These are phyloP conservation scores for Halcyon leucocephala DNA, from an alignment of 2,797 vertebrate genomes.

Conservation along the genomic window DNA sequence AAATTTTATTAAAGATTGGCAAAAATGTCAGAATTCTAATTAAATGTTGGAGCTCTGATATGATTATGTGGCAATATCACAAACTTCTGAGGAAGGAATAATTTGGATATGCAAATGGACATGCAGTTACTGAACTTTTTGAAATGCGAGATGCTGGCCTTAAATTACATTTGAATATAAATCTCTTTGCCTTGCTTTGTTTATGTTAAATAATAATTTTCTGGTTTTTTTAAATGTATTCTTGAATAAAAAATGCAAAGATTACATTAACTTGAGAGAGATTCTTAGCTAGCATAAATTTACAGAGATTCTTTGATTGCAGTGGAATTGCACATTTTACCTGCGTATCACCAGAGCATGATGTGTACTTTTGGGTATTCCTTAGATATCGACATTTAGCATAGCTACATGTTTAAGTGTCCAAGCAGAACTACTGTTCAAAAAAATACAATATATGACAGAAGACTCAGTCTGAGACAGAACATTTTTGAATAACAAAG, in stretches of 20 bases:
- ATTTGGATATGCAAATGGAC: not conserved
- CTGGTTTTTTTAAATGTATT: not conserved
- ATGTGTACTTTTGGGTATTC: not conserved
- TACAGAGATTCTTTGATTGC: not conserved
- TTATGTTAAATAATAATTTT: not conserved
- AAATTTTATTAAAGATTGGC: not conserved
- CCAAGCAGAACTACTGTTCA: not conserved
- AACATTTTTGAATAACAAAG: not conserved
- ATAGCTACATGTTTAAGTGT: not conserved
- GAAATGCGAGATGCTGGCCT: not conserved
- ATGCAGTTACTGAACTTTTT: not conserved
- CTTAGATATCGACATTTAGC: not conserved
- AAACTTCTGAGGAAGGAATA: not conserved
- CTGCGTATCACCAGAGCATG: not conserved
- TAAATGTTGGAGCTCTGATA: not conserved
- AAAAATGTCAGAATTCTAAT: not conserved
- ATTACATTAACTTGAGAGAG: not conserved
- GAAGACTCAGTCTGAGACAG: not conserved
- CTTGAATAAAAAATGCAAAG: not conserved
- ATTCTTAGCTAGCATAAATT: not conserved
- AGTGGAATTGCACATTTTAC: not conserved
- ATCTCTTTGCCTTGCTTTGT: not conserved
- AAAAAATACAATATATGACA: not conserved
- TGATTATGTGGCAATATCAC: not conserved
- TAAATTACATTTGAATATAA: not conserved